phyloP scores from a whole-genome alignment of 2,888 invertebrate genomes.

The Scaptomyza tumidula region DNA sequence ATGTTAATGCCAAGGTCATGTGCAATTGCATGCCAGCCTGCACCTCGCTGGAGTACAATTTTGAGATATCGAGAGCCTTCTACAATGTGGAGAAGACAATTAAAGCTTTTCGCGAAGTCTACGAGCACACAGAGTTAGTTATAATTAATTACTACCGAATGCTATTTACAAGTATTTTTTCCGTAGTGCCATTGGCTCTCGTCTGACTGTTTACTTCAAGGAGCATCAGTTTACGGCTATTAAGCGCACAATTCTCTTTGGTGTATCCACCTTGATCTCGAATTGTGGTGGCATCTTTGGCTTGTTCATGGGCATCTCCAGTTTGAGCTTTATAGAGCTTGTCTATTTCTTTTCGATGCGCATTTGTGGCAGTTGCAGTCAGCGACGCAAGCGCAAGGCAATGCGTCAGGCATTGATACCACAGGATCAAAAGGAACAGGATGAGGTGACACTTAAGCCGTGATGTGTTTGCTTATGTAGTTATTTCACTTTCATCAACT shows the following conservation, averaged over 20 bases:
- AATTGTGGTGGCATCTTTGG: conserved; percentile 89
- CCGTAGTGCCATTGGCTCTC: conserved; percentile 86
- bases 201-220: conserved; percentile 89
- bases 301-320: conserved; percentile 84
- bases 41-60: conserved; percentile 82
- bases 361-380: conserved; percentile 74
- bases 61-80: conserved; percentile 81
- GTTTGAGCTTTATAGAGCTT: conserved; percentile 85
- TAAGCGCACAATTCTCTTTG: conserved; percentile 88
- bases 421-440: conserved; percentile 26
- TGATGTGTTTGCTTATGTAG: background rate
- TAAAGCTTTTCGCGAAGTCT: conserved; percentile 73
- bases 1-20: conserved; percentile 64
- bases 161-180: background rate
- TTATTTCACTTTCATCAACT: no score
- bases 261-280: conserved; percentile 88
- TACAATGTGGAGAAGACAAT: conserved; percentile 74
- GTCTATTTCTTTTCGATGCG: conserved; percentile 86
- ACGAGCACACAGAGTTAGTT: conserved; percentile 79
- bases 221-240: conserved; percentile 89
- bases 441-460: conserved; percentile 31
- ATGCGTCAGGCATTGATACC: conserved; percentile 17
- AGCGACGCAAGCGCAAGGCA: conserved; percentile 68
- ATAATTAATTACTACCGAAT: background rate
- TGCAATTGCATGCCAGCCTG: conserved; percentile 83